These are phyloP conservation scores for Phrynocephalus versicolor DNA, from an alignment of 2,113 vertebrate species.

Conservation along the genomic window DNA sequence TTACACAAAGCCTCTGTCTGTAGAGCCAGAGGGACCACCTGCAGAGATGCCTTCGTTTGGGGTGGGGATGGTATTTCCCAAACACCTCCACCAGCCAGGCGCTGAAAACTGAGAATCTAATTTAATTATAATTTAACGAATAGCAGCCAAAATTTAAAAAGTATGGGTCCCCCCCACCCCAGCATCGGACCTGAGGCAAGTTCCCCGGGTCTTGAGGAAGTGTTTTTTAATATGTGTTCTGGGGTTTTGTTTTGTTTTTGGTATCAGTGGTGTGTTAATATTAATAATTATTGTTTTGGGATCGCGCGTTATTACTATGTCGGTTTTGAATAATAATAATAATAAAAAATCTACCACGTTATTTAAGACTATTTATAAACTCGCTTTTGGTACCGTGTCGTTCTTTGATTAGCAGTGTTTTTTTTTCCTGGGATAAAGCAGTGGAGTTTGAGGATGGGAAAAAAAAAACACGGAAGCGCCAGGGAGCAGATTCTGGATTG, in stretches of 20 bases:
- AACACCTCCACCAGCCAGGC: neutral
- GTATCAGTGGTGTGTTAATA: constrained; percentile 21
- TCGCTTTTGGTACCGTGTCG: neutral
- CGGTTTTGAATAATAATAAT: neutral
- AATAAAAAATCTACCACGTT: neutral
- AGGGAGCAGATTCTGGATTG: too few species aligned
- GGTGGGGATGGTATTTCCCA: neutral
- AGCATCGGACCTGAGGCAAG: neutral
- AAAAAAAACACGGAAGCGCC: too few species aligned
- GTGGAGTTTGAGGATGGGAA: too few species aligned
- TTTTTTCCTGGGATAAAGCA: too few species aligned
- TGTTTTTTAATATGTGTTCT: too few species aligned
- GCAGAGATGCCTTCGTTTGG: neutral
- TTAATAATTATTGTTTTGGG: constrained; percentile 27
- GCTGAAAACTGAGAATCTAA: constrained; percentile 9
- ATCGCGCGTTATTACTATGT: neutral
- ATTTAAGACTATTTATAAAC: constrained; percentile 25
- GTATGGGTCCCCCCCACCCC: too few species aligned
- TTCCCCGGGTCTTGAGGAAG: neutral
- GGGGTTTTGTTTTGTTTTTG: neutral
- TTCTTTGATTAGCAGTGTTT: neutral
- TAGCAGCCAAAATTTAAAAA: neutral
- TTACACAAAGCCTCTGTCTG: constrained; percentile 25
- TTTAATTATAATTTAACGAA: constrained; percentile 19
- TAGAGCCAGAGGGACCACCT: constrained; percentile 2